Conservation (phyloP, 2,888 invertebrate genomes). For the Meta bourneti region DNA sequence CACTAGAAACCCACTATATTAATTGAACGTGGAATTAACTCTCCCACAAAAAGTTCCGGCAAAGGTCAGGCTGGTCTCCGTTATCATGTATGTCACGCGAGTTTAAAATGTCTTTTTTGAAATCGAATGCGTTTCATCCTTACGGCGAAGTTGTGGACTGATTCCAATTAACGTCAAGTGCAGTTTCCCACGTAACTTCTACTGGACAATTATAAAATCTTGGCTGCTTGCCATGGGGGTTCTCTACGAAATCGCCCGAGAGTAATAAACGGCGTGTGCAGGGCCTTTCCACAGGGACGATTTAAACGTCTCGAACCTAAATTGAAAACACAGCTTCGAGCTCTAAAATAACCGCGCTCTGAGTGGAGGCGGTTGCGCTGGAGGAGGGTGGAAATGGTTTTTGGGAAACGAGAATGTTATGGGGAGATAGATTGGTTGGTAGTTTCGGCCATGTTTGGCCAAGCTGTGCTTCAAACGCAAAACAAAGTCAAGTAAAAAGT, state of each 20-base stretch:
- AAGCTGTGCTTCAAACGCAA: too few species aligned
- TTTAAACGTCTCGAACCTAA: not conserved
- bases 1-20: not conserved
- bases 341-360: not conserved
- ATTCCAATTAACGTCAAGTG: conserved; percentile 29
- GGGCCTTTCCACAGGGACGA: not conserved
- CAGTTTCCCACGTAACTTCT: conserved; percentile 18
- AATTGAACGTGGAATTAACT: not conserved
- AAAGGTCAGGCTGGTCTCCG: too few species aligned
- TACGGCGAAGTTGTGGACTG: not conserved
- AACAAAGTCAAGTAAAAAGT: too few species aligned
- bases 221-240: conserved; percentile 3
- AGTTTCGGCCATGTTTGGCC: too few species aligned
- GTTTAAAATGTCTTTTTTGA: not conserved
- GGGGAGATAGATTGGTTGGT: not conserved
- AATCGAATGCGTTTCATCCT: not conserved
- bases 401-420: not conserved
- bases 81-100: not conserved
- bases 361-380: not conserved
- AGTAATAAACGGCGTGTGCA: not conserved
- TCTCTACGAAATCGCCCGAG: not conserved
- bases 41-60: not conserved
- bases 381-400: not conserved
- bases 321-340: not conserved
- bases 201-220: conserved; percentile 22